phyloP scores from a whole-genome alignment of 64 coral and sea anemone genomes.

The Exaiptasia diaphana region DNA sequence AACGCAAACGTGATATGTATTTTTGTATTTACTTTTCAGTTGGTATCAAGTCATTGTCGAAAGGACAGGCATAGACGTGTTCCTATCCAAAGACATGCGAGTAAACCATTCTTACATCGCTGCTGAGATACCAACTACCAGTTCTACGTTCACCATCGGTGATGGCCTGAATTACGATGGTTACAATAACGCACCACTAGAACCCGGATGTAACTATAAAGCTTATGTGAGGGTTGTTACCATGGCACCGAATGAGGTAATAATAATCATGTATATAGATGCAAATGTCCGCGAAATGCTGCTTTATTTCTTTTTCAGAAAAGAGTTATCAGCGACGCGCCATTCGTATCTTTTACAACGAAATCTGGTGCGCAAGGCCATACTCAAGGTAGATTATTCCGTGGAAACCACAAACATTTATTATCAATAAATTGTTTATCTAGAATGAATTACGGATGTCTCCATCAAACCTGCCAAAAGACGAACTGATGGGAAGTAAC shows the following conservation, averaged over 20 bases:
- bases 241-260: not conserved
- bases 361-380: too few relatives aligned
- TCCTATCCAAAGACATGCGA: not conserved
- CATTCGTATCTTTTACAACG: too few relatives aligned
- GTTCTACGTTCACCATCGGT: not conserved
- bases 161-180: not conserved
- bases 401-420: not conserved
- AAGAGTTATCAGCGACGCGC: too few relatives aligned
- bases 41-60: not conserved
- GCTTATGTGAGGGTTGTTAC: not conserved
- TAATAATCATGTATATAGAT: too few relatives aligned
- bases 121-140: not conserved
- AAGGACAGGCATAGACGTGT: not conserved
- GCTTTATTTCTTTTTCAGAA: too few relatives aligned
- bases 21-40: not conserved
- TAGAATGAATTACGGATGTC: too few relatives aligned
- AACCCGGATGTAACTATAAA: not conserved
- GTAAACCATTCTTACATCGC: not conserved
- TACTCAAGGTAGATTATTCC: too few relatives aligned
- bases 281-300: too few relatives aligned
- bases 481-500: too few relatives aligned
- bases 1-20: not conserved
- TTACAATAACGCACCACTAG: not conserved
- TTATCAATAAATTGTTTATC: not conserved
- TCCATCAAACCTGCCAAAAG: too few relatives aligned